Conservation (phyloP, 2,888 invertebrate species). For the Clepsis dumicolana region DNA sequence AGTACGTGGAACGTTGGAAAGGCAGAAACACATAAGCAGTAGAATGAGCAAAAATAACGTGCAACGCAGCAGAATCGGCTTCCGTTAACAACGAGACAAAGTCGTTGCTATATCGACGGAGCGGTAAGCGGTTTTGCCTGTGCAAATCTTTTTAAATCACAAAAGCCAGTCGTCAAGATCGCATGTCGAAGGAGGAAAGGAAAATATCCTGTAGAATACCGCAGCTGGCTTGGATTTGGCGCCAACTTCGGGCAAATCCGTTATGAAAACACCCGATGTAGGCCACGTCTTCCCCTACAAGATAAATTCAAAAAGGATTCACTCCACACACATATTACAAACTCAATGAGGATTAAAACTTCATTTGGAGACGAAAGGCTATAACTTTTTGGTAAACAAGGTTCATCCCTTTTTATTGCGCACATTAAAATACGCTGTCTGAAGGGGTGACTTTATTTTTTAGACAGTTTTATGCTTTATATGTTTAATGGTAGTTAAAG, state of each 20-base stretch:
- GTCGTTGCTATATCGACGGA: slow-evolving; percentile 52
- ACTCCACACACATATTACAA: slow-evolving; percentile 70
- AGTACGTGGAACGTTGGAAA: no score
- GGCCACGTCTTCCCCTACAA: slow-evolving; percentile 70
- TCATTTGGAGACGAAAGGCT: slow-evolving; percentile 71
- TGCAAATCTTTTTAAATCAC: slow-evolving; percentile 84
- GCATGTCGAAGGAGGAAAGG: slow-evolving; percentile 78
- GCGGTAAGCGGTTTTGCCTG: slow-evolving; percentile 76
- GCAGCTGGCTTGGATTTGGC: slow-evolving; percentile 81
- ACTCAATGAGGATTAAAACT: slow-evolving; percentile 83
- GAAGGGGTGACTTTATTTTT: slow-evolving; percentile 23
- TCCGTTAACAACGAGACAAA: slow-evolving; percentile 38
- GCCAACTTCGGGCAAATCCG: slow-evolving; percentile 81
- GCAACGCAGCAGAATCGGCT: slow-evolving; percentile 10
- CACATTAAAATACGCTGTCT: slow-evolving; percentile 56
- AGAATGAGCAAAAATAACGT: slow-evolving; percentile 7
- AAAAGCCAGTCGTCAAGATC: slow-evolving; percentile 83
- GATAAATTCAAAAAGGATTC: slow-evolving; percentile 81
- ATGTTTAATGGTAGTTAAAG: not conserved
- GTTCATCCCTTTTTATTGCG: slow-evolving; percentile 75
- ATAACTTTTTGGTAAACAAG: slow-evolving; percentile 68
- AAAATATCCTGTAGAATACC: slow-evolving; percentile 79
- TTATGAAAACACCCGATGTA: slow-evolving; percentile 83
- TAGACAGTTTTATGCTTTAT: slow-evolving; percentile 25
- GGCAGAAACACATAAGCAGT: no score